Base-by-base conservation (phyloP, 2,797 vertebrate genomes). In the Triplophysa bombifrons region DNA sequence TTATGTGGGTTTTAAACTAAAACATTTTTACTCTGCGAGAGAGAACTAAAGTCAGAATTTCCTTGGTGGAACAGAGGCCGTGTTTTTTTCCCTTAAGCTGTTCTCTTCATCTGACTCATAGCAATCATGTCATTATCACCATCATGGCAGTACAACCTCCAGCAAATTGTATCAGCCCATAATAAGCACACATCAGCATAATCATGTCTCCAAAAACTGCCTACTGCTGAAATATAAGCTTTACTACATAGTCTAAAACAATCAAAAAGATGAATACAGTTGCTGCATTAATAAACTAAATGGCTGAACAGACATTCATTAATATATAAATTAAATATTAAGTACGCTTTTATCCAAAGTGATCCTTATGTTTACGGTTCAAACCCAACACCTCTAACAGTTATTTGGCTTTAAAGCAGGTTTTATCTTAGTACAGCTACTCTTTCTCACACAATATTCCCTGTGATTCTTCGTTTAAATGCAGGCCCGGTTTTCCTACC, bases 401-500 rank as follows among this genome's bases (percentile, higher is more conserved):
- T 48, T 48, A 48, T 48, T 41, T 41, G 41, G 41, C 41, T 48
- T 48, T 48, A 51, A 51, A 7, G 50, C 19, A 50, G 2, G 17
- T 19, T 51, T 51, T 19, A 6, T 51, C 16, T 48, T 14, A 48
- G 17, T 51, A 19, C 61, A 12, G 22, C 14, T 46, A 50, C 50
- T 66, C 17, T 64, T 19, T 19, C 48, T 12, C 48, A 51, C 16
- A 50, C 4, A 48, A 12, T 48, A 48, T 48, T 48, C 12, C 6
- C 3, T 60, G 41, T 41, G 0, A 27, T 44, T 73, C 25, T 69
- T 16, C 63, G 16, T 78, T 72, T 41, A 14, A 74, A 61, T 14
- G 80, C 88, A 99, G 98, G 93, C 95, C 87, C 94, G 94, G 78
- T 94, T 98, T 86, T 97, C 97, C 3, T 96, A 96, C 56, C 87